Percentiles rank a stretch among this genome's conserved stretches.
Evolutionary conservation across 2,888 invertebrate genomes (phyloP).

Genomic region (Zhuqinia jingwanae): DNA sequence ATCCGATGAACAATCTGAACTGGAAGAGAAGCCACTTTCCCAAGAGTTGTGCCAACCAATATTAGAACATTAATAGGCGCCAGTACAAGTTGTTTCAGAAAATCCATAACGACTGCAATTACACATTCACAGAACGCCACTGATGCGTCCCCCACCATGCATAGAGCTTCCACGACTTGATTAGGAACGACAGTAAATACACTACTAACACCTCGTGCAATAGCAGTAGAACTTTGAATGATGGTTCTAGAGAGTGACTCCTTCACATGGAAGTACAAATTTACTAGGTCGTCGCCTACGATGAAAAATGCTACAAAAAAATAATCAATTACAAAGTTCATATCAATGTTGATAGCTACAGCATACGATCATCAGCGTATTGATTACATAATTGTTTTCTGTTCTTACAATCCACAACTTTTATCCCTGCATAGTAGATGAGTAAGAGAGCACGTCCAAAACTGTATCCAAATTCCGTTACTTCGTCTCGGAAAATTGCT

Average conservation of each 20-base stretch:
- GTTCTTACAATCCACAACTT: constrained; percentile 71
- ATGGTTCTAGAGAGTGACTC: constrained; percentile 56
- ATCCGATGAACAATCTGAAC: constrained; percentile 38
- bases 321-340: background rate
- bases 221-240: background rate
- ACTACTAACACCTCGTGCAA: constrained; percentile 21
- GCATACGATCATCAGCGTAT: too few relatives aligned
- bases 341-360: background rate
- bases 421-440: constrained; percentile 58
- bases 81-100: constrained; percentile 62
- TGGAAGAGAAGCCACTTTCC: constrained; percentile 23
- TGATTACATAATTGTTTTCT: too few relatives aligned
- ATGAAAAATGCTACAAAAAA: constrained; percentile 64
- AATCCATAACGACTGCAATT: constrained; percentile 44
- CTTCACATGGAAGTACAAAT: constrained; percentile 53
- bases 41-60: background rate
- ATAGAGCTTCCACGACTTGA: constrained; percentile 62
- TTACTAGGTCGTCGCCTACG: constrained; percentile 58
- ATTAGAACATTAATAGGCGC: constrained; percentile 68
- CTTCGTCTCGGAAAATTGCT: constrained; percentile 47
- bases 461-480: constrained; percentile 65
- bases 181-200: constrained; percentile 61
- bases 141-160: constrained; percentile 68
- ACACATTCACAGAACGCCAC: background rate
- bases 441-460: constrained; percentile 60